Evolutionary conservation across 2,113 vertebrate genomes (phyloP).

Genomic region (Saiga tatarica): DNA sequence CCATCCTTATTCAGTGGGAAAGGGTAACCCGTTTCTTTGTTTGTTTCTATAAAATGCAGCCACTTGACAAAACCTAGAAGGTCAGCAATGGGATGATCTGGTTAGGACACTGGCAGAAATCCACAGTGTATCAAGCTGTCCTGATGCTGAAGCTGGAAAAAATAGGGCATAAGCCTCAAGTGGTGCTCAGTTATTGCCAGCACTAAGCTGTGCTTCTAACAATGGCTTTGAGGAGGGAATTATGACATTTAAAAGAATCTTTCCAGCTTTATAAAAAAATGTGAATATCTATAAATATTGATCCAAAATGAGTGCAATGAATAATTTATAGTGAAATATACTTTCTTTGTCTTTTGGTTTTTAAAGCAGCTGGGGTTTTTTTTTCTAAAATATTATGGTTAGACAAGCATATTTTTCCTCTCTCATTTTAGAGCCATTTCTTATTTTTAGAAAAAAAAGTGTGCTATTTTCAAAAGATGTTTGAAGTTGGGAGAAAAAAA

Average conservation of each 20-base stretch:
- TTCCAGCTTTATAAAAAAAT: constrained; percentile 60
- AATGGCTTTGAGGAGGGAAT: constrained; percentile 70
- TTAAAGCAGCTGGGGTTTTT: constrained; percentile 13
- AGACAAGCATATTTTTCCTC: constrained; percentile 8
- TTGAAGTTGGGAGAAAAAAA: background rate
- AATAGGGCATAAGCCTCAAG: background rate
- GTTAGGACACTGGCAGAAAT: constrained; percentile 45
- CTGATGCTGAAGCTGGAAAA: constrained; percentile 6
- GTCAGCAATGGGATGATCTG: background rate
- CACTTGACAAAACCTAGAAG: background rate
- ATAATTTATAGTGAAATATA: constrained; percentile 74
- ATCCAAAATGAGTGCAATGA: constrained; percentile 71
- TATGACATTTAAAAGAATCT: constrained; percentile 75
- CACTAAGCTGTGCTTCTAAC: background rate
- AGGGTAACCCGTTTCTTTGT: background rate
- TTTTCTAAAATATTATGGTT: constrained; percentile 27
- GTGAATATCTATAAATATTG: constrained; percentile 77
- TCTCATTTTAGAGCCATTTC: constrained; percentile 8
- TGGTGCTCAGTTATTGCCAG: constrained; percentile 41
- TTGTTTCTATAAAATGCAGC: background rate
- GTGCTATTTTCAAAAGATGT: constrained; percentile 47
- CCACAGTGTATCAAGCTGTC: background rate
- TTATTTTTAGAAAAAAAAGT: constrained; percentile 42
- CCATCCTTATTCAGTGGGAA: background rate
- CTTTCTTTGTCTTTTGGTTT: constrained; percentile 69